phyloP scores from a whole-genome alignment of 1,140 invertebrate genomes.

The Himalopsyche phryganea region DNA sequence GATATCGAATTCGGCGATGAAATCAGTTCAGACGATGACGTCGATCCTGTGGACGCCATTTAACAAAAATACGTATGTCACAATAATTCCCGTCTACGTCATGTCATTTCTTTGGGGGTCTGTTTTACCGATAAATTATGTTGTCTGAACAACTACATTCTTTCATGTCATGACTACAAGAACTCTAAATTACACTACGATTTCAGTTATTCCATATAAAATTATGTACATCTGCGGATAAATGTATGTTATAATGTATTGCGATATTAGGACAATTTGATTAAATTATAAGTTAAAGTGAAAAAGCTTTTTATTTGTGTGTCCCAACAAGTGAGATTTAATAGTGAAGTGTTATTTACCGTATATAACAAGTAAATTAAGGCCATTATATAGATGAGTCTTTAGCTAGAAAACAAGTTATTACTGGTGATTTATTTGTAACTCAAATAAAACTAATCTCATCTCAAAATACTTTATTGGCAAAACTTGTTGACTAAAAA shows the following conservation, averaged over 20 bases:
- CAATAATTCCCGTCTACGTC: conserved; percentile 15
- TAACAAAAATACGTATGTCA: conserved; percentile 30
- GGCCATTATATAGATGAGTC: too few species aligned
- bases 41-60: conserved; percentile 70
- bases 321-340: neutral
- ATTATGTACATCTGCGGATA: neutral
- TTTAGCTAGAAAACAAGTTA: too few species aligned
- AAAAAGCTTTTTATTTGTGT: neutral
- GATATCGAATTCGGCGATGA: conserved; percentile 94
- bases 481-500: too few species aligned
- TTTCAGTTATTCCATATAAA: neutral
- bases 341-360: too few species aligned
- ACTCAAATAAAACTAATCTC: too few species aligned
- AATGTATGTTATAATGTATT: neutral
- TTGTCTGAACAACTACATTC: conserved; percentile 4
- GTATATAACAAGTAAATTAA: too few species aligned
- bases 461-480: too few species aligned
- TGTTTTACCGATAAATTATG: conserved; percentile 20
- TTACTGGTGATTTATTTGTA: too few species aligned
- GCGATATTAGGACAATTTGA: conserved; percentile 7
- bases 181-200: neutral
- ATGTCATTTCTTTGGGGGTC: conserved; percentile 8
- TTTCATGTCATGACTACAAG: neutral
- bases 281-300: neutral
- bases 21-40: conserved; percentile 83